A percentile compares a stretch with the other conserved stretches of the same genome.
Conservation (phyloP, 2,113 vertebrate species). For the Peromyscus californicus region DNA sequence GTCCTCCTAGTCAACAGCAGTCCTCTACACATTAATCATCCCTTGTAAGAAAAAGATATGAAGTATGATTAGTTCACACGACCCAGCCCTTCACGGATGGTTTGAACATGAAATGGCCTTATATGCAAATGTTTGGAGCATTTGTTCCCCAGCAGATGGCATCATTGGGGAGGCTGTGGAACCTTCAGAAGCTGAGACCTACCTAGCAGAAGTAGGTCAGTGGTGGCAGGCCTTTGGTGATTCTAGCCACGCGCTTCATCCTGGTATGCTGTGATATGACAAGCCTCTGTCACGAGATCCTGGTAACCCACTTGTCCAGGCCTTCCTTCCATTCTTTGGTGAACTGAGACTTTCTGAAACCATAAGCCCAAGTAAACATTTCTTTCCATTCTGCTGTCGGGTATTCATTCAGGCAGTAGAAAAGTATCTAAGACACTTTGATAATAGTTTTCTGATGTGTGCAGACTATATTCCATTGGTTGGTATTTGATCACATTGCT, state of each 20-base stretch:
- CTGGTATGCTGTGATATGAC: neutral
- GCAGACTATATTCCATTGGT: neutral
- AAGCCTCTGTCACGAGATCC: neutral
- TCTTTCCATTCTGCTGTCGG: neutral
- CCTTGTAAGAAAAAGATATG: neutral
- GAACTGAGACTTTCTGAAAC: neutral
- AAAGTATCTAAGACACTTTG: neutral
- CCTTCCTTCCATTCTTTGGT: too few relatives aligned
- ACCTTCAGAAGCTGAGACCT: neutral
- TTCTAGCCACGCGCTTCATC: too few relatives aligned
- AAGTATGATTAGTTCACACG: neutral
- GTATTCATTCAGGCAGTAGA: too few relatives aligned
- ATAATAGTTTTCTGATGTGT: neutral
- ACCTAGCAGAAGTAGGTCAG: neutral
- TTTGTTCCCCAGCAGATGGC: neutral
- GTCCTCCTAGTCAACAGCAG: neutral
- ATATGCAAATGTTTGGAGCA: neutral
- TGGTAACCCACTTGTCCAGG: neutral
- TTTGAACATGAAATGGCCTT: too few relatives aligned
- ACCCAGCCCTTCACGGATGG: neutral
- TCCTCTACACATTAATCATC: neutral
- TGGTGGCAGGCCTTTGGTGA: neutral
- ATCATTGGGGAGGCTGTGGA: neutral
- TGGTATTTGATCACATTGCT: neutral
- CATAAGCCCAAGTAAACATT: neutral